Conservation (phyloP, 2,113 vertebrate genomes). For the Lycaon pictus region DNA sequence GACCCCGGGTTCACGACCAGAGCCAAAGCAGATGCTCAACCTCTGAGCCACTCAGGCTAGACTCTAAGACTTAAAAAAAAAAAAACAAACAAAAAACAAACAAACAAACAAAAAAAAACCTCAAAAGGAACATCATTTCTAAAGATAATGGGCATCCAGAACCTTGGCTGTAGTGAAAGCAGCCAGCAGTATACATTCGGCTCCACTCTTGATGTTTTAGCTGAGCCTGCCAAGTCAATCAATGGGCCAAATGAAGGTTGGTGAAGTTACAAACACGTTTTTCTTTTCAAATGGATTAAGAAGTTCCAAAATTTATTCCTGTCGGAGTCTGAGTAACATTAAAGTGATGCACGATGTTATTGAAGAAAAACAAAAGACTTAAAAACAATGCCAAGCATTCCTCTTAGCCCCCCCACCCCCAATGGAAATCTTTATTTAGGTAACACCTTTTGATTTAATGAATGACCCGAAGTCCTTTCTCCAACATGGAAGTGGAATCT, state of each 20-base stretch:
- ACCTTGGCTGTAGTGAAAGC: not conserved
- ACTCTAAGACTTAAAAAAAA: not conserved
- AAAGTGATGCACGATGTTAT: not conserved
- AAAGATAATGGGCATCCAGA: slow-evolving; percentile 50
- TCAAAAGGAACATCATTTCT: not conserved
- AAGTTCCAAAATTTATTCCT: slow-evolving; percentile 65
- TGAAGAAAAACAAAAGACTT: slow-evolving; percentile 61
- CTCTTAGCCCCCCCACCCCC: not conserved
- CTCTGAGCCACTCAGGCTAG: not conserved
- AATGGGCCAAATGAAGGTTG: slow-evolving; percentile 41
- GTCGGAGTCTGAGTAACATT: slow-evolving; percentile 14
- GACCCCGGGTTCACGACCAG: too few relatives aligned
- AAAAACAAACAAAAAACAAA: not conserved
- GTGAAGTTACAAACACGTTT: slow-evolving; percentile 11
- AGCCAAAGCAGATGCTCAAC: too few relatives aligned
- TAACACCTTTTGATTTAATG: slow-evolving; percentile 46
- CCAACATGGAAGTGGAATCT: not conserved
- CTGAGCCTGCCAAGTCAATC: not conserved
- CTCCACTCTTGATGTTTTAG: not conserved
- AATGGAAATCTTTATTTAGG: slow-evolving; percentile 21
- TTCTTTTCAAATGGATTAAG: slow-evolving; percentile 58
- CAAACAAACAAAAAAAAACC: not conserved
- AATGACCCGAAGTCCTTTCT: slow-evolving; percentile 32
- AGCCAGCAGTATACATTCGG: not conserved
- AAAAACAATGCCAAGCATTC: slow-evolving; percentile 32